These are phyloP conservation scores for Nesogale talazaci DNA, from an alignment of 2,113 vertebrate genomes.

Conservation along the genomic window DNA sequence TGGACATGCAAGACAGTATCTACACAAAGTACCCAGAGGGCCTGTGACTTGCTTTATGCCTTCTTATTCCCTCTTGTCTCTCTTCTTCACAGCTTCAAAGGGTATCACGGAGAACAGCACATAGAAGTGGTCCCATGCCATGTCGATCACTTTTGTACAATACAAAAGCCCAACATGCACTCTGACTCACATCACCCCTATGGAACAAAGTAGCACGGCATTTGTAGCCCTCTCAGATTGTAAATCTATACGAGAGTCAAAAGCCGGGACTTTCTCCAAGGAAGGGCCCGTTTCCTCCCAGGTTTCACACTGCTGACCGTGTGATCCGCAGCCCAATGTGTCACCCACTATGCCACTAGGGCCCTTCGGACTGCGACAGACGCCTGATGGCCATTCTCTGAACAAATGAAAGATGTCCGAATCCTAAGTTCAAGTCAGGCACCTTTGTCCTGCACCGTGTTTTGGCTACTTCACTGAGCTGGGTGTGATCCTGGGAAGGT, in stretches of 20 bases:
- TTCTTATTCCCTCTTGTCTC: not conserved
- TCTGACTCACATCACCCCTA: not conserved
- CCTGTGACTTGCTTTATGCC: not conserved
- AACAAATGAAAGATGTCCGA: not conserved
- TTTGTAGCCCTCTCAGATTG: too few relatives aligned
- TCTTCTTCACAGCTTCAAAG: not conserved
- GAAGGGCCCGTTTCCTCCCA: too few relatives aligned
- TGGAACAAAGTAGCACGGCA: too few relatives aligned
- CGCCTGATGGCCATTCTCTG: not conserved
- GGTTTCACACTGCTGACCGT: too few relatives aligned
- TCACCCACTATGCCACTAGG: too few relatives aligned
- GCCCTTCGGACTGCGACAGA: not conserved
- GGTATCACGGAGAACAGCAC: not conserved
- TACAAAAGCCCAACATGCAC: not conserved
- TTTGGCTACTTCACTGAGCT: not conserved
- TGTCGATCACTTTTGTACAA: not conserved
- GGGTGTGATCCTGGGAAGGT: not conserved
- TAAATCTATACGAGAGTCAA: too few relatives aligned
- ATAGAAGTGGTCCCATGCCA: not conserved
- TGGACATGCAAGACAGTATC: not conserved
- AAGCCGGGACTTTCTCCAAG: too few relatives aligned
- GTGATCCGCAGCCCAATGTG: too few relatives aligned
- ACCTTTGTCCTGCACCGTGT: slow-evolving; percentile 19
- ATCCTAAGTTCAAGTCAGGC: slow-evolving; percentile 36
- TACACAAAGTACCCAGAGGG: not conserved